Base-by-base conservation (phyloP, 2,797 vertebrate genomes). In the Geotrypetes seraphini region DNA sequence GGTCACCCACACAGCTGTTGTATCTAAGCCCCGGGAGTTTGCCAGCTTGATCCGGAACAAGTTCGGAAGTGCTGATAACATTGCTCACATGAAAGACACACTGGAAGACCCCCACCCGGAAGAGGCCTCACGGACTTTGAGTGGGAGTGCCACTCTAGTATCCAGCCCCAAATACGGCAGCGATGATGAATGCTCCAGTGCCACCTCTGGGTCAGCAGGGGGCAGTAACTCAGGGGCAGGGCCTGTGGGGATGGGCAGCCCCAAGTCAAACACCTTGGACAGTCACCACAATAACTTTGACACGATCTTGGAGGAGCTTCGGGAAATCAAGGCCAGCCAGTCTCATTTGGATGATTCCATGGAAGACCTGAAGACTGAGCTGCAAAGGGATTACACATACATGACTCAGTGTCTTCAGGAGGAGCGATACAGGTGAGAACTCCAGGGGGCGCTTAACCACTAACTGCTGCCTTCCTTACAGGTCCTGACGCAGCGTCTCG, bases 361-460 rank as follows among this genome's bases (percentile, higher is more conserved):
- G 44, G 92, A 96, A 63, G 94, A 96, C 71, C 86, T 98, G 71
- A 97, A 93, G 70, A 81, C 86, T 0, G 94, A 97, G 67, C 80
- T 97, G 48, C 96, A 97, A 69, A 71, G 89, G 11, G 94, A 98
- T 65, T 96, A 97, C 68, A 86, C 86, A 55, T 97, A 91, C 75
- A 96, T 99, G 93, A 96, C 90, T 0, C 93, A 96, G 81, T 96
- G 93, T 64, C 66, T 99, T 72, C 92, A 97, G 40, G 96, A 99
- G 53, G 96, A 99, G 52, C 83, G 92, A 52, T 97, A 96, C 74
- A 92, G 94, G 94, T 96, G 57, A 31, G 67, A 16, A n/a, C n/a
- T n/a, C n/a, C n/a, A n/a, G n/a, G n/a, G n/a, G n/a, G n/a, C n/a
- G n/a, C n/a, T n/a, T n/a, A n/a, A n/a, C n/a, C n/a, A n/a, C n/a